These are phyloP conservation scores for Sisyra nigra DNA, from an alignment of 2,888 invertebrate species.

Conservation along the genomic window DNA sequence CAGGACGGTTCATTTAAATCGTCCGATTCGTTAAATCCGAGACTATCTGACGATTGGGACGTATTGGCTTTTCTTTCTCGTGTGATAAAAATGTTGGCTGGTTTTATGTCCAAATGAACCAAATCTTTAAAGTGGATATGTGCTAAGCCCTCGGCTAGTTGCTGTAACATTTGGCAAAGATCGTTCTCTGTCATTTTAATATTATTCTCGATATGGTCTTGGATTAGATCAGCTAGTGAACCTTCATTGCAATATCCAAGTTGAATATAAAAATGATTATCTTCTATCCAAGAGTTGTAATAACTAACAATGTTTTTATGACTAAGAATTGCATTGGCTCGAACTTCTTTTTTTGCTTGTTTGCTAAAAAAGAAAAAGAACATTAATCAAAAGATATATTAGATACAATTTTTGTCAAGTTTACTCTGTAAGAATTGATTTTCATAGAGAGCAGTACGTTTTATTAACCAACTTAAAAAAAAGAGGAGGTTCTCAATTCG, in stretches of 20 bases:
- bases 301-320: conserved; percentile 86
- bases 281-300: conserved; percentile 91
- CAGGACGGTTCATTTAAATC: conserved; percentile 38
- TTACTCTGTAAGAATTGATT: no score
- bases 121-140: conserved; percentile 80
- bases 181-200: conserved; percentile 49
- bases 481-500: no score
- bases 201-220: conserved; percentile 13
- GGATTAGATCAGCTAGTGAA: conserved; percentile 22
- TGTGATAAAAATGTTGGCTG: conserved; percentile 80
- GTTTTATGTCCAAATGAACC: conserved; percentile 89
- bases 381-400: no score
- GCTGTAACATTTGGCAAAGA: conserved; percentile 54
- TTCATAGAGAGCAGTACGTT: no score
- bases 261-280: conserved; percentile 89
- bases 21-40: conserved; percentile 59
- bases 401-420: no score
- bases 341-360: conserved; percentile 79
- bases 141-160: conserved; percentile 69
- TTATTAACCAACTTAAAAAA: no score
- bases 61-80: conserved; percentile 37
- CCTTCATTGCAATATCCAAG: conserved; percentile 88
- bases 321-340: conserved; percentile 83
- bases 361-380: conserved; percentile 33
- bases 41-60: conserved; percentile 36